Conservation (phyloP, 2,113 vertebrate genomes). For the Phainopepla nitens region DNA sequence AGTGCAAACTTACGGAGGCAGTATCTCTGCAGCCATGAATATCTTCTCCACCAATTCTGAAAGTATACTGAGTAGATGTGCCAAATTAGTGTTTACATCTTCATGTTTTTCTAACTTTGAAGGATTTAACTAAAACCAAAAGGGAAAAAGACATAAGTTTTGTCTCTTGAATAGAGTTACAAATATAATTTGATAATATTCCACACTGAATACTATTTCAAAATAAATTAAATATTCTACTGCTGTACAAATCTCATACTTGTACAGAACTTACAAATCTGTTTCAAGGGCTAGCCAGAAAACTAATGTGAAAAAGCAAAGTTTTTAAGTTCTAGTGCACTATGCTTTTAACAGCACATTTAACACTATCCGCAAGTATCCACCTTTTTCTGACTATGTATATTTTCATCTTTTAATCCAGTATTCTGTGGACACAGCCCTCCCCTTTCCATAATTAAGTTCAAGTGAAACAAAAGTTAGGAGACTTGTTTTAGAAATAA, state of each 20-base stretch:
- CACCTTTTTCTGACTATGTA: background rate
- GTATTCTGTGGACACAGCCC: background rate
- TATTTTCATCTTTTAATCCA: background rate
- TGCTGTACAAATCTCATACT: background rate
- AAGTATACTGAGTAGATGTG: slow-evolving; percentile 88
- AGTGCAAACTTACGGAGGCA: slow-evolving; percentile 87
- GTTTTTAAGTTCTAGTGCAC: background rate
- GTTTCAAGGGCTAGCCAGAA: background rate
- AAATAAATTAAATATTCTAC: background rate
- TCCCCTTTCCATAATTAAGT: background rate
- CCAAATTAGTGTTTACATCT: slow-evolving; percentile 90
- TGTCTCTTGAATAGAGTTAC: background rate
- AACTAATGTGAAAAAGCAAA: background rate
- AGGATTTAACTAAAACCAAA: slow-evolving; percentile 85
- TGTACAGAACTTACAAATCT: background rate
- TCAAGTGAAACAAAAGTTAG: background rate
- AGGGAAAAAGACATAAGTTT: background rate
- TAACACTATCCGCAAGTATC: background rate
- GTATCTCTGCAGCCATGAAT: slow-evolving; percentile 97
- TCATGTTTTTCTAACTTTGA: slow-evolving; percentile 98
- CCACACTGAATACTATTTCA: background rate
- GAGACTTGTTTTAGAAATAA: background rate
- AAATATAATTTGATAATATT: background rate
- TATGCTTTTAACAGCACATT: background rate
- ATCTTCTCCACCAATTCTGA: slow-evolving; percentile 97